Conservation (phyloP, 2,888 invertebrate genomes). For the Stomorhina lunata region DNA sequence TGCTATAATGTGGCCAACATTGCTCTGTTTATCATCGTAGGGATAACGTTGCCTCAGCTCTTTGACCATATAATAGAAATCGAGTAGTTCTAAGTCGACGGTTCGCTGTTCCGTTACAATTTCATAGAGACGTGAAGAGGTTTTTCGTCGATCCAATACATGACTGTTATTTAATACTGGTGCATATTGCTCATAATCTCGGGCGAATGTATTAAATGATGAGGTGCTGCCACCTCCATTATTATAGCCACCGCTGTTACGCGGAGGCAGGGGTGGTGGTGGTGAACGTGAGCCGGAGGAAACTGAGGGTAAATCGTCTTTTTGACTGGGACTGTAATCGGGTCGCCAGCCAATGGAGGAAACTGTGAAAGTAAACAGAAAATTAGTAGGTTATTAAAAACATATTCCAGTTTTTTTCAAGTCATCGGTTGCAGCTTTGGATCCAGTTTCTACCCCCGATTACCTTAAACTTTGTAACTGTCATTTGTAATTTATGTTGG, state of each 20-base stretch:
- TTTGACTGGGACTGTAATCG: conserved; percentile 68
- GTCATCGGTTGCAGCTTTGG: no score
- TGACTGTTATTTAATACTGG: conserved; percentile 46
- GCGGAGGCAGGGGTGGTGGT: conserved; percentile 84
- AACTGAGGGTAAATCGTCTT: conserved; percentile 54
- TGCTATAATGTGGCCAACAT: conserved; percentile 94
- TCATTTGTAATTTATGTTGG: no score
- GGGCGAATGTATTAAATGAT: conserved; percentile 59
- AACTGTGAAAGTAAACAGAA: conserved; percentile 60
- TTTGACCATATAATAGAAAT: conserved; percentile 91
- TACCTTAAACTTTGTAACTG: no score
- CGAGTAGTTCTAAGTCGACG: conserved; percentile 88
- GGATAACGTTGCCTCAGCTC: conserved; percentile 88
- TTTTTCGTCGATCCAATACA: conserved; percentile 77
- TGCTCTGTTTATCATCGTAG: conserved; percentile 87
- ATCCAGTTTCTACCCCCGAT: no score
- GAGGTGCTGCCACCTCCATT: conserved; percentile 8
- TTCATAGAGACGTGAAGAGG: conserved; percentile 84
- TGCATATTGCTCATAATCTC: conserved; percentile 48
- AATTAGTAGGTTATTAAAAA: background rate
- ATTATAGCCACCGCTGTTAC: conserved; percentile 78
- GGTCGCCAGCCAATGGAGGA: conserved; percentile 78
- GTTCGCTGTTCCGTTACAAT: conserved; percentile 85
- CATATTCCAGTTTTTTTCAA: background rate
- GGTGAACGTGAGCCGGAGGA: conserved; percentile 69